Base-by-base conservation (phyloP, 2,113 vertebrate species). In the Notothenia coriiceps region DNA sequence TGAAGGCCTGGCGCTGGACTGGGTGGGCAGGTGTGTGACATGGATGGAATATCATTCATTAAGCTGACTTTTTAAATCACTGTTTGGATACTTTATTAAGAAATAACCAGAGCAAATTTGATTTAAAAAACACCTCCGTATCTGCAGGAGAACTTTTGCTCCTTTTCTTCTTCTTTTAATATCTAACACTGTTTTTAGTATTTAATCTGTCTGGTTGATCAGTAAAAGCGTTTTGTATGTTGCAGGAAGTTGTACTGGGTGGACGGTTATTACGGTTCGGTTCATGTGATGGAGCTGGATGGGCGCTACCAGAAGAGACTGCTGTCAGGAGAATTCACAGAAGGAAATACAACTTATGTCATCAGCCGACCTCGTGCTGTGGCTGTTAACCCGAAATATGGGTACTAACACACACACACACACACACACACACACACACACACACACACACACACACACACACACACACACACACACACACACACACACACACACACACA, bases 271-370 rank as follows among this genome's bases (percentile, higher is more conserved):
- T 88, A 91, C 0, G 44, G 88, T 61, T 91, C 93, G 0, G 11
- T 95, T 62, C 89, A 94, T 29, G 94, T 95, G 72, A 92, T 93
- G 76, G 94, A 94, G 84, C 73, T 95, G 80, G 93, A 95, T 46
- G 93, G 94, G 4, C 93, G 90, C 46, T 89, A 89, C 85, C 75
- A 80, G 69, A 95, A 87, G 80, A 94, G 59, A 73, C 89, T 95
- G 47, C 67, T 94, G 40, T 70, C 87, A 17, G 94, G 84, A 46
- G 29, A 77, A 1, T 82, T 95, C 74, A 90, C 20, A 44, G 68
- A 79, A 20, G 86, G 90, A 74, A 95, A 94, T 59, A 5, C 55
- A 49, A 92, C 92, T 2, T 93, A 86, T 44, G 29, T 64, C 18
- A 78, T 94, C 67, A 91, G 64, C 62, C 83, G 78, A 65, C 94